A percentile compares a stretch with the other conserved stretches of the same genome.
phyloP scores from a whole-genome alignment of 2,888 invertebrate genomes.

The Liposcelis brunnea region DNA sequence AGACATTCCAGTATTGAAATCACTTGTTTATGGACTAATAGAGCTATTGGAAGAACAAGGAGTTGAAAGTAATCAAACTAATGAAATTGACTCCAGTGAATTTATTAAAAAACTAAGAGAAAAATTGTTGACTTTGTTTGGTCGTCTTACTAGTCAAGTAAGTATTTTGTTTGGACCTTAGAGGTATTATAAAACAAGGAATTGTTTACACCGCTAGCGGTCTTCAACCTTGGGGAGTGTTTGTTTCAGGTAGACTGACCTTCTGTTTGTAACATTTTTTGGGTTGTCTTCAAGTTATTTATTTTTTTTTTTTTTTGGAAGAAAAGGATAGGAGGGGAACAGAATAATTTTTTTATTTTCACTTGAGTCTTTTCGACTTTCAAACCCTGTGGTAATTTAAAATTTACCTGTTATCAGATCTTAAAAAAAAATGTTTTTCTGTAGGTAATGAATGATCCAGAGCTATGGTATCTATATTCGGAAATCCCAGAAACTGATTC shows the following conservation, averaged over 20 bases:
- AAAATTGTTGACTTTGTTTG: slow-evolving; percentile 49
- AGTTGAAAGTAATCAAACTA: slow-evolving; percentile 15
- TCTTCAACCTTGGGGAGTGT: too few relatives aligned
- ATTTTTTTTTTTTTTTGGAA: too few relatives aligned
- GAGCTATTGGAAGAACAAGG: slow-evolving; percentile 20
- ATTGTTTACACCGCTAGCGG: not conserved
- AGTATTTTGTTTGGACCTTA: slow-evolving; percentile 5
- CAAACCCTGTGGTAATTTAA: too few relatives aligned
- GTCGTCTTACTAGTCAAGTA: slow-evolving; percentile 45
- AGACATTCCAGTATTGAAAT: slow-evolving; percentile 55
- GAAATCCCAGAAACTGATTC: slow-evolving; percentile 36
- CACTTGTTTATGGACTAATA: slow-evolving; percentile 51
- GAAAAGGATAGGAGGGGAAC: too few relatives aligned
- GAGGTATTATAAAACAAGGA: not conserved
- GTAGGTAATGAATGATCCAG: slow-evolving; percentile 41
- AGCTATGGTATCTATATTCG: slow-evolving; percentile 70
- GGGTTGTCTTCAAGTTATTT: too few relatives aligned
- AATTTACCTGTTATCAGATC: not conserved
- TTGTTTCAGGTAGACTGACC: too few relatives aligned
- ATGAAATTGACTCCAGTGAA: slow-evolving; percentile 36
- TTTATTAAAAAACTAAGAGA: slow-evolving; percentile 35
- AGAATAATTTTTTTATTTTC: too few relatives aligned
- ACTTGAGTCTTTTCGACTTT: too few relatives aligned
- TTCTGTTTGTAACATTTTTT: too few relatives aligned
- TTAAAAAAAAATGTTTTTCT: not conserved